Conservation (phyloP, 2,797 vertebrate genomes). For the Centroberyx gerrardi region DNA sequence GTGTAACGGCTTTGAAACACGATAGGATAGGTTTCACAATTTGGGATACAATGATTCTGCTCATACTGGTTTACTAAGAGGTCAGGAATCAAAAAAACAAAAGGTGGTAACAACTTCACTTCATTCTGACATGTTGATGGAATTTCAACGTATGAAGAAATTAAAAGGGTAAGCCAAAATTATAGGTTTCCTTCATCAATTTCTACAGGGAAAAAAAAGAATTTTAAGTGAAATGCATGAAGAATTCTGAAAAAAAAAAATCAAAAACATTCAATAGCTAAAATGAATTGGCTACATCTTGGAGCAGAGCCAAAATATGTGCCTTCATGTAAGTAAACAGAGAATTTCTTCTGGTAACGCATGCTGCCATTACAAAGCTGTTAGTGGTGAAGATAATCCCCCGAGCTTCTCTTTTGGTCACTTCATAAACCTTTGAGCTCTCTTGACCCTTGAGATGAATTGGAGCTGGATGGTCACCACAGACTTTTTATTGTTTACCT, state of each 20-base stretch:
- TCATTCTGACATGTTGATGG: not conserved
- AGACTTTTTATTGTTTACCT: conserved; percentile 64
- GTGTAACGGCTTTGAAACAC: not conserved
- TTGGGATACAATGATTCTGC: not conserved
- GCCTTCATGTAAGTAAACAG: not conserved
- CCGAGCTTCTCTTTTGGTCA: conserved; percentile 10
- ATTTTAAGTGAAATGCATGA: too few species aligned
- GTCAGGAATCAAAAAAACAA: not conserved
- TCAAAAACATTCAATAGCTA: conserved; percentile 18
- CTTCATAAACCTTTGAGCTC: conserved; percentile 20
- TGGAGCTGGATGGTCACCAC: conserved; percentile 30
- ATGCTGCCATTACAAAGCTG: conserved; percentile 1
- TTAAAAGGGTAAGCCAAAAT: not conserved
- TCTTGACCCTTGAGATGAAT: conserved; percentile 24
- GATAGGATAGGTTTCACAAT: conserved; percentile 11
- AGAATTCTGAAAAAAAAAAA: conserved; percentile 11
- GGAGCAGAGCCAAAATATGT: conserved; percentile 13
- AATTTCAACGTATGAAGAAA: conserved; percentile 5
- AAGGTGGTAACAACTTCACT: not conserved
- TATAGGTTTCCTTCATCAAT: too few species aligned
- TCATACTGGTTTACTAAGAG: not conserved
- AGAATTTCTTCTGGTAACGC: conserved; percentile 7
- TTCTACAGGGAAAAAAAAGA: too few species aligned
- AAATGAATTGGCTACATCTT: conserved; percentile 3
- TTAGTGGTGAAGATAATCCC: conserved; percentile 3